A percentile compares a stretch with the other conserved stretches of the same genome.
Evolutionary conservation across 2,888 invertebrate species (phyloP).

Genomic region (Scrobipalpa costella): DNA sequence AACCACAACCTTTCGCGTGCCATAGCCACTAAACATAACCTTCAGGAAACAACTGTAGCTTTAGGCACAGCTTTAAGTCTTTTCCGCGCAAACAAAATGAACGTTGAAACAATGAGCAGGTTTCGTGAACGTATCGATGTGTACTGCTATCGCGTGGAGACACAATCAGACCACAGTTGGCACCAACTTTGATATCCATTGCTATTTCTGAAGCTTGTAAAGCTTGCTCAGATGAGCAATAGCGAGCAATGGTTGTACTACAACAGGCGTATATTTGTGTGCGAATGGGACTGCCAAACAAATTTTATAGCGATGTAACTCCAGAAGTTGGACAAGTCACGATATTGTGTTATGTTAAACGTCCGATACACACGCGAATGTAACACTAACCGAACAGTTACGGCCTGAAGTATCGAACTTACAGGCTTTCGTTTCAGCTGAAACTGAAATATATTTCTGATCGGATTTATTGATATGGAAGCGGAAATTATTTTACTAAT

Average conservation of each 20-base stretch:
- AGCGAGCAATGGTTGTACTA: background rate
- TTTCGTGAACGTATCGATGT: constrained; percentile 54
- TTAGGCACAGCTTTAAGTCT: background rate
- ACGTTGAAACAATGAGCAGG: constrained; percentile 28
- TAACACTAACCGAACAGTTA: constrained; percentile 52
- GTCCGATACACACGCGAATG: constrained; percentile 63
- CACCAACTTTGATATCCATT: background rate
- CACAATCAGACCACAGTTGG: constrained; percentile 30
- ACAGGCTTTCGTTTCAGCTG: constrained; percentile 11
- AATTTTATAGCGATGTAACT: constrained; percentile 63
- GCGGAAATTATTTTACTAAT: constrained; percentile 6
- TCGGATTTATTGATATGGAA: constrained; percentile 33
- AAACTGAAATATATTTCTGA: constrained; percentile 19
- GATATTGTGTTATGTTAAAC: constrained; percentile 58
- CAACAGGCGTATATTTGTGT: background rate
- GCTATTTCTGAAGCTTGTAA: background rate
- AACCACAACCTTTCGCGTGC: constrained; percentile 15
- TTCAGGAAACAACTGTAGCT: constrained; percentile 9
- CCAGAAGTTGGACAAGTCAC: constrained; percentile 64
- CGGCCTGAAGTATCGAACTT: constrained; percentile 28
- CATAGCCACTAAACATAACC: constrained; percentile 10
- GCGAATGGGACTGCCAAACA: constrained; percentile 54
- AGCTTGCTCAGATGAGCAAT: background rate
- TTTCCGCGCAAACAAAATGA: constrained; percentile 26
- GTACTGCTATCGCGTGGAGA: constrained; percentile 42